Base-by-base conservation (phyloP, 2,797 vertebrate genomes). In the Harpagifer antarcticus region DNA sequence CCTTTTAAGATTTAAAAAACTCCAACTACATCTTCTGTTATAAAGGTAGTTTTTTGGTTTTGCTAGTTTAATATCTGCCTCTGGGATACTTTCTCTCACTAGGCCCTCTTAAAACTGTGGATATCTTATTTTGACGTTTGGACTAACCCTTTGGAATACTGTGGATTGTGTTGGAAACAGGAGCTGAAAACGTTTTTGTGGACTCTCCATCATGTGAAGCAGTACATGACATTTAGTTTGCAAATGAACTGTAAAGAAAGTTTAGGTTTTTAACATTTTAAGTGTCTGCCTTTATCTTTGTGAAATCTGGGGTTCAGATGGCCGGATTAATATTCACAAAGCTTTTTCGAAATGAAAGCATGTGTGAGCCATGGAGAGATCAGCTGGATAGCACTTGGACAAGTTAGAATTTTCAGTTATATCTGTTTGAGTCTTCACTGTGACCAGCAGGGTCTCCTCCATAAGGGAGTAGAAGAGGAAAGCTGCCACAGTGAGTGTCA, bases 381-480 rank as follows among this genome's bases (percentile, higher is more conserved):
- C 48, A 50, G 72, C 67, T 89, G 49, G 50, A 73, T 62, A 81
- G 72, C 48, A 42, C 13, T 61, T 57, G 72, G 44, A 61, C 79
- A 49, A 31, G 69, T 72, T 44, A 6, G 70, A 69, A 33, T 83
- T 68, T 79, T 74, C 75, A 63, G 19, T 23, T 53, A 13, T 59
- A 19, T 27, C 19, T 56, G 61, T 82, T 71, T 64, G 81, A 86
- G 86, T 77, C 92, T 94, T 81, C 88, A 79, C 77, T 94, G 94
- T 42, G 88, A 91, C 5, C 69, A 91, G 74, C 91, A 90, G n/a
- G 91, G 91, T 81, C 94, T 93, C 52, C 94, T 93, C 52, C 91
- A 85, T 20, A 94, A 95, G 1, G 82, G 87, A 23, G 91, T 76
- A 0, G 93, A 96, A 1, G 91, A 96, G 83, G 91, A 92, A 48